A percentile compares a stretch with the other conserved stretches of the same genome.
These are phyloP conservation scores for Meganola albula DNA, from an alignment of 2,888 invertebrate species.

Conservation along the genomic window DNA sequence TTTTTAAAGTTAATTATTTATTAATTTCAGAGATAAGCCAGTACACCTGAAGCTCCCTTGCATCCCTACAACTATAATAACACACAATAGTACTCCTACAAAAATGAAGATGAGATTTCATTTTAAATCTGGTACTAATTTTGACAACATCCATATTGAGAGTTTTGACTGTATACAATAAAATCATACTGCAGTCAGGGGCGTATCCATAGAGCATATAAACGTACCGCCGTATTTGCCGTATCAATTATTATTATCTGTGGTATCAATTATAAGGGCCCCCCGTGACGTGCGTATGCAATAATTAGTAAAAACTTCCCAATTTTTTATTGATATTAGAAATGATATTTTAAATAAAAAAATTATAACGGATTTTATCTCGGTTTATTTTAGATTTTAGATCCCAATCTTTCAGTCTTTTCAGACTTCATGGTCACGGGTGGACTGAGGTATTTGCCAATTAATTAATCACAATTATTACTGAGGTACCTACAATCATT, in stretches of 20 bases:
- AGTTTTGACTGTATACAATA: neutral
- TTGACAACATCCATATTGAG: neutral
- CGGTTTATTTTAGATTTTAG: too few relatives aligned
- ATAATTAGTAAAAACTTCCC: neutral
- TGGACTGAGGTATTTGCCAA: too few relatives aligned
- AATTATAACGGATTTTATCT: too few relatives aligned
- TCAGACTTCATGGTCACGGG: too few relatives aligned
- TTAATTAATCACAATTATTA: too few relatives aligned
- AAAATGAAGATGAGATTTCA: neutral
- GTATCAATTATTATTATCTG: neutral
- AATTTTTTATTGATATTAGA: neutral
- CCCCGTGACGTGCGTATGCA: neutral
- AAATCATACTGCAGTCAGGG: neutral
- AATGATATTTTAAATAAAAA: neutral
- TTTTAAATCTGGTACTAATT: neutral
- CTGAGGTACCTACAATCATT: too few relatives aligned
- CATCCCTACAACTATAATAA: neutral
- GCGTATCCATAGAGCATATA: neutral
- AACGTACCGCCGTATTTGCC: neutral
- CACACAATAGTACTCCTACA: neutral
- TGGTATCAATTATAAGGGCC: too few relatives aligned
- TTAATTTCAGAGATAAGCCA: too few relatives aligned
- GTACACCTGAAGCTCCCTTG: neutral
- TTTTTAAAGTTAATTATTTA: too few relatives aligned
- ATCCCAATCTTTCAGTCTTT: too few relatives aligned